Evolutionary conservation across 1,140 invertebrate species (phyloP).

Genomic region (Polypedilum vanderplanki): DNA sequence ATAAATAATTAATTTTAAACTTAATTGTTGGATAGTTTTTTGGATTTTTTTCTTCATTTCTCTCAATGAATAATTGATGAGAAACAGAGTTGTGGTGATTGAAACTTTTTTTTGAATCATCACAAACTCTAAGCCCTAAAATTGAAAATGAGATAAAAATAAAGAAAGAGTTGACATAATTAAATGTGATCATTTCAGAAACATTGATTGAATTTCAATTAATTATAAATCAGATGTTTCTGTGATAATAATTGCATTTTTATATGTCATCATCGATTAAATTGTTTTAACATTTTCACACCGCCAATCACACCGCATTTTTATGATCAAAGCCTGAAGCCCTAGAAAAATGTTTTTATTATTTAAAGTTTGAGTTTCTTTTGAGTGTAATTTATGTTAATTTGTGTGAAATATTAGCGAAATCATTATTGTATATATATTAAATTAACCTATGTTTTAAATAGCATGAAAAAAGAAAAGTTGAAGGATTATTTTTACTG

Average conservation of each 20-base stretch:
- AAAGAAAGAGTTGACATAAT: too few relatives aligned
- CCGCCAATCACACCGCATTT: neutral
- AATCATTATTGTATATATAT: neutral
- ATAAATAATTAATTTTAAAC: slow-evolving; percentile 22
- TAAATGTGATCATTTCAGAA: too few relatives aligned
- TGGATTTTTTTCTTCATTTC: neutral
- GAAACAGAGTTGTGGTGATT: too few relatives aligned
- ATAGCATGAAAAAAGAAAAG: neutral
- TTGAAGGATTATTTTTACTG: slow-evolving; percentile 13
- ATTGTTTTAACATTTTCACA: neutral
- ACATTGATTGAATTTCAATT: too few relatives aligned
- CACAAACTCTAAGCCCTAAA: too few relatives aligned
- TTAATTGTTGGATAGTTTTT: slow-evolving; percentile 21
- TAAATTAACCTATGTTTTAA: neutral
- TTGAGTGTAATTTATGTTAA: neutral
- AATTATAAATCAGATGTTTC: too few relatives aligned
- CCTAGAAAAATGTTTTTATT: too few relatives aligned
- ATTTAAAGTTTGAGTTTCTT: too few relatives aligned
- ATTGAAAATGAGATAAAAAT: too few relatives aligned
- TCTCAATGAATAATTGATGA: neutral
- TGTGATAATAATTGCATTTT: too few relatives aligned
- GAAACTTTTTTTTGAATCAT: neutral
- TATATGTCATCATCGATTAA: neutral
- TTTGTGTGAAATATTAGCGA: neutral
- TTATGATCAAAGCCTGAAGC: neutral